Base-by-base conservation (phyloP, 2,888 invertebrate genomes). In the Drosophila limbata region DNA sequence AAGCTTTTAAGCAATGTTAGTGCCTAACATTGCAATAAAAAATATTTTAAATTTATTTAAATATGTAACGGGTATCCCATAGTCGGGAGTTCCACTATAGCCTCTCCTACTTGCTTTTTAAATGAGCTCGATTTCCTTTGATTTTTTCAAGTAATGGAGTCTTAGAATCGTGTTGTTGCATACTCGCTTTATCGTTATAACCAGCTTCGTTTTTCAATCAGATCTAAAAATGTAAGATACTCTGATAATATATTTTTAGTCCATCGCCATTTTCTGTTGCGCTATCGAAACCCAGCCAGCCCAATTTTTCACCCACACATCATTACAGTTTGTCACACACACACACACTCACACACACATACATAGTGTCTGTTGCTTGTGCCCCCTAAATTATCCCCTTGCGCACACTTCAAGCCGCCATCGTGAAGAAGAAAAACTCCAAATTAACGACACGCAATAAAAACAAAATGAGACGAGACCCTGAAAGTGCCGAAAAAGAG, bases 361-460 rank as follows among this genome's bases (percentile, higher is more conserved):
- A n/a, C 3, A 8, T 40, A 19, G 10, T 50, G 33, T 37, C 42
- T 31, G 48, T 11, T 6, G n/a, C 3, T 10, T 25, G 10, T 42
- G 11, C 53, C 52, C 37, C 19, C 4, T 39, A 19, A 8, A 6
- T 37, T 13, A 50, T 40, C 40, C 47, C 60, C 31, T 10, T 47
- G n/a, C 25, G 28, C 39, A 48, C 42, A 65, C 52, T 65, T 35
- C 17, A 17, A 17, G 11, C 10, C 67, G 19, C 56, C 40, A 50
- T 53, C 11, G 31, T 39, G 57, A 64, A 50, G 44, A n/a, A 35
- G 53, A 47, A 66, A 50, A 64, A 60, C 66, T 71, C 53, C 64
- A 77, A 62, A 88, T 85, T 82, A 85, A 85, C 74, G 61, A 69
- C 73, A 21, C 57, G 57, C 65, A 85, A 84, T 85, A 88, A 88